Conservation (phyloP, 2,113 vertebrate genomes). For the Cepphus grylle region DNA sequence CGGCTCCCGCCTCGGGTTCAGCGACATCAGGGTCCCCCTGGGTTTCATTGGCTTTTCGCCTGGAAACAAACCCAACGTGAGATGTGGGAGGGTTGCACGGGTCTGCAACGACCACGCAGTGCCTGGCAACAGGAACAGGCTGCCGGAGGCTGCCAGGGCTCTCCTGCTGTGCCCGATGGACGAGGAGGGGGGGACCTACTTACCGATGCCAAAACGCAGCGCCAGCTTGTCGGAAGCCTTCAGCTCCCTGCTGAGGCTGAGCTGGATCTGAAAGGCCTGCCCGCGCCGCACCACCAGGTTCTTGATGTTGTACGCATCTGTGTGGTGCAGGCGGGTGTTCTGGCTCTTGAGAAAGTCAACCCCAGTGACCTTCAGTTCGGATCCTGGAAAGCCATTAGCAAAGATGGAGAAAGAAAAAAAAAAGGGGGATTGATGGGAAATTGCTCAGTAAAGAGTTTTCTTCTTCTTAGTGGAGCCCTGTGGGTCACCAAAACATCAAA, state of each 20-base stretch:
- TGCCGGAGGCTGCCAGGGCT: rapidly evolving
- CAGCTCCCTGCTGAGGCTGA: conserved; percentile 18
- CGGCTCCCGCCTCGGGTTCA: neutral
- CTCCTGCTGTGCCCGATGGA: rapidly evolving
- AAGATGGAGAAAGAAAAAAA: neutral
- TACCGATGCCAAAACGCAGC: neutral
- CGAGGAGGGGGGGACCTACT: neutral
- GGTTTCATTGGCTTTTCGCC: neutral
- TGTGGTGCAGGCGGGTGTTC: conserved; percentile 39
- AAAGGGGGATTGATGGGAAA: neutral
- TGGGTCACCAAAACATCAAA: neutral
- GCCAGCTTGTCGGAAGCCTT: neutral
- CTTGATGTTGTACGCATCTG: neutral
- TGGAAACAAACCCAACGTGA: neutral
- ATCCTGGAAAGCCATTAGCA: neutral
- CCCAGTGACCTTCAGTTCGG: neutral
- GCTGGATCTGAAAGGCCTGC: conserved; percentile 25
- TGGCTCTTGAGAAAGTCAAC: conserved; percentile 41
- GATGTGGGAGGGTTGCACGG: neutral
- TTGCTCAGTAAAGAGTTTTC: neutral
- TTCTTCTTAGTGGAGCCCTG: neutral
- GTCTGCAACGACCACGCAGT: rapidly evolving
- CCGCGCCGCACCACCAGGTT: conserved; percentile 57
- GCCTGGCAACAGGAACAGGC: neutral
- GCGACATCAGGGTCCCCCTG: neutral